Base-by-base conservation (phyloP, 2,888 invertebrate genomes). In the Acronicta alni region DNA sequence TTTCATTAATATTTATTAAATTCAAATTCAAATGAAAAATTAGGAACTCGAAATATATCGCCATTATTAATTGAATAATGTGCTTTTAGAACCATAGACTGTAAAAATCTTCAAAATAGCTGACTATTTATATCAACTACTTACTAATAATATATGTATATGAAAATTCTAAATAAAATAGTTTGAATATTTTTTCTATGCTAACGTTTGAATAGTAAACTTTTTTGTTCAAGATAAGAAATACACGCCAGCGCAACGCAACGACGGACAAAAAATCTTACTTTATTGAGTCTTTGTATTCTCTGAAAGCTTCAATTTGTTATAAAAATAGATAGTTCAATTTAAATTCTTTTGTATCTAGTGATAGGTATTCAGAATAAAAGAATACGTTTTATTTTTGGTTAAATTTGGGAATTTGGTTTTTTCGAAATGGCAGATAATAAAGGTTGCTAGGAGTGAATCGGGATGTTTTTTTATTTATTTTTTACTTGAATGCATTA, bases 221-320 rank as follows among this genome's bases (percentile, higher is more conserved):
- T 8, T 44, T 49, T 43, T 56, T 56, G 18, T 45, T 44, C 39
- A 39, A 46, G 30, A 58, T 47, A 37, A n/a, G 23, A 47, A 39
- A 53, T 26, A 10, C 45, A 45, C 4, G 39, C 20, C 6, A 18
- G 26, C 18, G 18, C 38, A n/a, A 35, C 35, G 35, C 35, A 43
- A 38, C 46, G 16, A 35, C 9, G 6, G 16, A 38, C 46, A 47
- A 47, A 58, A 58, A 47, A 18, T 46, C 23, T 30, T 52, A 14
- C 7, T 42, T 14, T 41, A 38, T 49, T 16, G 20, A 39, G 38
- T 30, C 45, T 52, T 58, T 52, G 52, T 58, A 8, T 37, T 48
- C 26, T 48, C 12, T 20, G 44, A 57, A 51, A 20, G 37, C 39
- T 37, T 35, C 41, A 30, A 42, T 52, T 35, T 41, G 35, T 42